Conservation (phyloP, 2,888 invertebrate species). For the Thymelicus lineola region DNA sequence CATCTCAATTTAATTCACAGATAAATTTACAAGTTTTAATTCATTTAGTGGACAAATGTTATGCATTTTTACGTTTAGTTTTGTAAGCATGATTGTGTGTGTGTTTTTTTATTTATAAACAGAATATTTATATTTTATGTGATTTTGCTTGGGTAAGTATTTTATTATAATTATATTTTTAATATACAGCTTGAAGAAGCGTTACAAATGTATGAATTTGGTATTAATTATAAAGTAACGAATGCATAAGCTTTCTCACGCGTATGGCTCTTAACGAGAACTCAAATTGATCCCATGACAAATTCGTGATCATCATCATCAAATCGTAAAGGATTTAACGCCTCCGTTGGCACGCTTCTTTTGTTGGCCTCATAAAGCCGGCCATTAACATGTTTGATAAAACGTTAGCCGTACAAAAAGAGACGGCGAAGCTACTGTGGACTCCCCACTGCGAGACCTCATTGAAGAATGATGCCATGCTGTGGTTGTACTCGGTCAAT, state of each 20-base stretch:
- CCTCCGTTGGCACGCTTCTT: conserved; percentile 84
- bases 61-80: conserved; percentile 73
- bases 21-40: conserved; percentile 78
- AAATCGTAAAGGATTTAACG: conserved; percentile 86
- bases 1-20: conserved; percentile 67
- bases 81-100: conserved; percentile 75
- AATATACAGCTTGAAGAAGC: neutral
- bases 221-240: conserved; percentile 1
- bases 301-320: conserved; percentile 78
- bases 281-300: conserved; percentile 71
- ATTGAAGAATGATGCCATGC: conserved; percentile 73
- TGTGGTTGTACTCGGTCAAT: conserved; percentile 65
- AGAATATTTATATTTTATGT: conserved; percentile 43
- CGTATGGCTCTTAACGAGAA: conserved; percentile 45
- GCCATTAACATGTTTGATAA: conserved; percentile 84
- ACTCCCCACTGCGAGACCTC: conserved; percentile 74
- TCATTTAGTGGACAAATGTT: conserved; percentile 61
- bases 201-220: neutral
- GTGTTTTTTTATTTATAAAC: conserved; percentile 52
- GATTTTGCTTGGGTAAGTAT: conserved; percentile 47
- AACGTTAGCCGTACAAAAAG: conserved; percentile 81
- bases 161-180: conserved; percentile 4
- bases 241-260: conserved; percentile 37
- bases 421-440: conserved; percentile 76
- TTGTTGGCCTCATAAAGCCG: conserved; percentile 82